Percentiles rank a stretch among this genome's conserved stretches.
Conservation (phyloP, 2,113 vertebrate species). For the Charina bottae region DNA sequence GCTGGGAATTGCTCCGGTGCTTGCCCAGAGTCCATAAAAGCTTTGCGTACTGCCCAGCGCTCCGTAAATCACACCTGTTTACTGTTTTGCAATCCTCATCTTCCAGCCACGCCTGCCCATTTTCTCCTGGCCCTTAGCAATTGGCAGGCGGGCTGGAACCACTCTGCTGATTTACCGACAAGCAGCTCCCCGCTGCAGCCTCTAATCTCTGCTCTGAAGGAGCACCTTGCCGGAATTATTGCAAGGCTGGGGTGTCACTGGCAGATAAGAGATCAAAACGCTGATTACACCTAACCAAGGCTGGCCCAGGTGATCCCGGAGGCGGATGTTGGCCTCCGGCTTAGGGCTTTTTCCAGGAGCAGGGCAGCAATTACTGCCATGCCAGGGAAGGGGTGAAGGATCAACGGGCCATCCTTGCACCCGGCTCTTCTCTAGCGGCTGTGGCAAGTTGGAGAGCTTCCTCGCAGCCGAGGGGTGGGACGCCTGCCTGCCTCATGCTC, state of each 20-base stretch:
- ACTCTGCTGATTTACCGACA: constrained; percentile 7
- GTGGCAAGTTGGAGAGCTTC: background rate
- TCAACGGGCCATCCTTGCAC: background rate
- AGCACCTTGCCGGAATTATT: background rate
- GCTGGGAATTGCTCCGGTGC: background rate
- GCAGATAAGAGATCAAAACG: background rate
- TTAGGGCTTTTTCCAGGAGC: constrained; percentile 15
- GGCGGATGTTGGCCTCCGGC: constrained; percentile 5
- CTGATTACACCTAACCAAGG: constrained; percentile 42
- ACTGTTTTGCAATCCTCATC: constrained; percentile 21
- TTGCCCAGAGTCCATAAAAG: background rate
- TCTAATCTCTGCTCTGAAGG: constrained; percentile 16
- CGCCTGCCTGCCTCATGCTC: background rate
- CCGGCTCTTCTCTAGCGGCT: background rate
- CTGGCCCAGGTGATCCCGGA: background rate
- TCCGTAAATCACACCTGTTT: fast-evolving
- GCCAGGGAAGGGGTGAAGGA: constrained; percentile 11
- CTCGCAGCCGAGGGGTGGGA: background rate
- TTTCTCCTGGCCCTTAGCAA: constrained; percentile 22
- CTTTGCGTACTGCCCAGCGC: fast-evolving
- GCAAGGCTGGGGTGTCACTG: background rate
- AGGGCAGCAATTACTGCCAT: constrained; percentile 28
- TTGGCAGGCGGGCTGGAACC: background rate
- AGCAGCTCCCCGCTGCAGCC: constrained; percentile 11
- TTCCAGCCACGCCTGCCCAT: constrained; percentile 21